Conservation (phyloP, 1,140 invertebrate genomes). For the Probaryconus sp. region DNA sequence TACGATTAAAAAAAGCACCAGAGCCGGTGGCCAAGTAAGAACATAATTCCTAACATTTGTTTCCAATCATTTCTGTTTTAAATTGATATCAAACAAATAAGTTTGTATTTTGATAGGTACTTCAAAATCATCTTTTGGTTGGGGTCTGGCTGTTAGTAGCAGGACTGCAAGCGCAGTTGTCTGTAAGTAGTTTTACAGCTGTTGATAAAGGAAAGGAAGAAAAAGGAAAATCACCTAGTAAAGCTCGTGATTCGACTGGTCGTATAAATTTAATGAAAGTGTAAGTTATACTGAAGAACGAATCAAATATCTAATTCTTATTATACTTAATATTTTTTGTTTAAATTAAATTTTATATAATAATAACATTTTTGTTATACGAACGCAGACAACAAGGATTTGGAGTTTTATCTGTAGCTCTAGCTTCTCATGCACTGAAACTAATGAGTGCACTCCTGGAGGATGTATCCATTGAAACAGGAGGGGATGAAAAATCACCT, state of each 20-base stretch:
- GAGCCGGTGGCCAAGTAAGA: conserved; percentile 91
- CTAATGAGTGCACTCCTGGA: conserved; percentile 80
- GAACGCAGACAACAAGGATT: conserved; percentile 84
- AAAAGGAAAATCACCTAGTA: conserved; percentile 83
- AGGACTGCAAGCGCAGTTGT: conserved; percentile 87
- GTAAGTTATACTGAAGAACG: conserved; percentile 78
- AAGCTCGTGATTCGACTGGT: conserved; percentile 80
- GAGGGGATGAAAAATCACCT: conserved; percentile 66
- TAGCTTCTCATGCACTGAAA: conserved; percentile 85
- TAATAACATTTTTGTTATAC: conserved; percentile 17
- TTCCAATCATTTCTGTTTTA: conserved; percentile 24
- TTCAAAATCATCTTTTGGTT: conserved; percentile 93
- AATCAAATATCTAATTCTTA: too few species aligned
- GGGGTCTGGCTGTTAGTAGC: conserved; percentile 92
- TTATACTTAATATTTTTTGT: too few species aligned
- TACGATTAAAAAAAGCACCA: conserved; percentile 89
- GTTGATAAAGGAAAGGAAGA: conserved; percentile 81
- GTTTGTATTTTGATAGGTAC: conserved; percentile 79
- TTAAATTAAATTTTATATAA: conserved; percentile 16
- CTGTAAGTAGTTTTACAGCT: conserved; percentile 78
- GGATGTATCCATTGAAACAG: conserved; percentile 80
- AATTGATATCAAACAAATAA: too few species aligned
- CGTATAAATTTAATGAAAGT: conserved; percentile 85
- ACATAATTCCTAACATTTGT: conserved; percentile 28
- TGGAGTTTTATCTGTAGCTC: conserved; percentile 88